Evolutionary conservation across 2,888 invertebrate species (phyloP).

Genomic region (Thera britannica): DNA sequence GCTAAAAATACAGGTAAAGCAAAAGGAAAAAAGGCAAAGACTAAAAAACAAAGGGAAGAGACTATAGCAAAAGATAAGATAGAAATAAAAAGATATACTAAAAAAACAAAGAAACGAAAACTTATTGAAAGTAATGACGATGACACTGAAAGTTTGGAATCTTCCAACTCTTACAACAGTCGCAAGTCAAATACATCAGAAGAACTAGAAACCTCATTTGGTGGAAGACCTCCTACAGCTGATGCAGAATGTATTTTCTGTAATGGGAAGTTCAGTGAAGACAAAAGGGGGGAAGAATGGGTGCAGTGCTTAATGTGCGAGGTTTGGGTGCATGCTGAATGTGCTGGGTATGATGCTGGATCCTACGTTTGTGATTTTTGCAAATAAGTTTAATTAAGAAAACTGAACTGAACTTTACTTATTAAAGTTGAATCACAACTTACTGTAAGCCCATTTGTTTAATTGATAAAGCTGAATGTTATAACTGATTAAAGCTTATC

Average conservation of each 20-base stretch:
- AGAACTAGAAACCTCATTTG: conserved; percentile 7
- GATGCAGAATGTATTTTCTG: conserved; percentile 4
- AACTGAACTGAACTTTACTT: too few relatives aligned
- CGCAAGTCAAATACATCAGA: conserved; percentile 13
- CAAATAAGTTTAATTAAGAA: too few relatives aligned
- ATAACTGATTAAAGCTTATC: too few relatives aligned
- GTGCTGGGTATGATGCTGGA: too few relatives aligned
- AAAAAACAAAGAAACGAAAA: not conserved
- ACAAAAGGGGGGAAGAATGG: not conserved
- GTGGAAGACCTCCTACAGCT: conserved; percentile 3
- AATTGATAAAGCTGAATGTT: too few relatives aligned
- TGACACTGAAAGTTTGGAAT: conserved; percentile 11
- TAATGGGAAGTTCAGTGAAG: conserved; percentile 4
- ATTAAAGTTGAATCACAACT: too few relatives aligned
- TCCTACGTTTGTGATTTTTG: too few relatives aligned
- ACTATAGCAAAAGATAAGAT: not conserved
- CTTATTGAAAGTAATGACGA: conserved; percentile 1
- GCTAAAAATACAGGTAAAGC: too few relatives aligned
- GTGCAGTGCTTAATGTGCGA: too few relatives aligned
- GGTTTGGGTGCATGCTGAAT: too few relatives aligned
- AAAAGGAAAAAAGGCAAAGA: not conserved
- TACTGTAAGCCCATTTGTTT: too few relatives aligned
- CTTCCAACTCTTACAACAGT: conserved; percentile 13
- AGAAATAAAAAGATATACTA: not conserved
- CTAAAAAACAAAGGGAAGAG: not conserved